Evolutionary conservation across 2,888 invertebrate species (phyloP), one percentile per base, ranked within the genome.

Genomic region (Sialis fuliginosa): DNA sequence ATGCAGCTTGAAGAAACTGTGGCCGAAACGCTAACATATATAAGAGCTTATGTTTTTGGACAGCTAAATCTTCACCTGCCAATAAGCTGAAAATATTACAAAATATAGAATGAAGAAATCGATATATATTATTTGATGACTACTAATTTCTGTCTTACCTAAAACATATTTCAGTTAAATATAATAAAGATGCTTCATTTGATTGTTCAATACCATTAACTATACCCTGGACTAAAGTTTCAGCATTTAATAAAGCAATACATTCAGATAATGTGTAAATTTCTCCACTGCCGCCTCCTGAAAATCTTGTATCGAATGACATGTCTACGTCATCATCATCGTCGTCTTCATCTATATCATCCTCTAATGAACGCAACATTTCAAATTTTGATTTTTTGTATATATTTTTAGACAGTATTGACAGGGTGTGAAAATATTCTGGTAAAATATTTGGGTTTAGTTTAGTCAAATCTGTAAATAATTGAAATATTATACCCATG

Each of bases 21-120:
- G 84, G 81, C 58, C 82, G 84, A 59, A 88, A 85, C 22, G 64
- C 63, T 47, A 66, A 52, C 57, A 63, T 62, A 52, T 61, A 63
- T 7, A 63, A 51, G 48, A 64, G 54, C 87, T 87, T 83, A 66
- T 84, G 87, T 59, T 85, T 86, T 60, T 88, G 86, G 53, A 90
- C 73, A 1, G 89, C 83, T 61, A 83, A 72, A 60, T 81, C 81
- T 60, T 87, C 82, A 54, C 85, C 81, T 53, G 87, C 71, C 60
- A 92, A 67, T 44, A 92, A 67, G 64, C 86, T 22, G 22, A 22
- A 22, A 22, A 22, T 22, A 22, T n/a, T n/a, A n/a, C n/a, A n/a
- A n/a, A n/a, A n/a, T n/a, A n/a, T n/a, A n/a, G n/a, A n/a, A n/a
- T n/a, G n/a, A n/a, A n/a, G n/a, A n/a, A n/a, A n/a, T n/a, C n/a